Evolutionary conservation across 37 sponge, comb jelly and placozoan genomes (phyloP).

Genomic region (Trichoplax adhaerens): DNA sequence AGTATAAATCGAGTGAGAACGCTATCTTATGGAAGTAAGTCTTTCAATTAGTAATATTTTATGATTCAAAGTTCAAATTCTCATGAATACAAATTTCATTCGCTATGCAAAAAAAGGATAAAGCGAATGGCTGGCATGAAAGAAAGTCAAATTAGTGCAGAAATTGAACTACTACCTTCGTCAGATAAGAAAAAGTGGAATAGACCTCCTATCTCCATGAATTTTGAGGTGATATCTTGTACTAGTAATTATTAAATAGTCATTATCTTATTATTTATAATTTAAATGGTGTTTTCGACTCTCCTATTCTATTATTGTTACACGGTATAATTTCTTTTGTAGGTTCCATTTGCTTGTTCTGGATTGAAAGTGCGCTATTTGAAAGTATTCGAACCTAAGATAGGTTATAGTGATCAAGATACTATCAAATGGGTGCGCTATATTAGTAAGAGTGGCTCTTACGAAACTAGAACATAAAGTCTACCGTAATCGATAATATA

Average conservation of each 20-base stretch:
- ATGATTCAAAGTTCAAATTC: background rate
- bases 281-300: background rate
- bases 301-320: background rate
- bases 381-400: conserved; percentile 94
- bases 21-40: conserved; percentile 89
- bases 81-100: background rate
- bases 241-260: background rate
- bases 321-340: conserved; percentile 5
- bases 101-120: conserved; percentile 26
- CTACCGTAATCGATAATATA: too few species aligned
- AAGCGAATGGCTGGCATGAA: conserved; percentile 64
- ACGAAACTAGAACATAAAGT: conserved; percentile 64
- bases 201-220: conserved; percentile 87
- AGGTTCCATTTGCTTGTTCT: conserved; percentile 88
- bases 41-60: background rate
- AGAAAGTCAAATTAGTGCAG: conserved; percentile 74
- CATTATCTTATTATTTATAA: background rate
- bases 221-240: conserved; percentile 61
- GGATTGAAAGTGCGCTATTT: conserved; percentile 89
- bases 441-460: conserved; percentile 85
- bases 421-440: conserved; percentile 94
- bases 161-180: conserved; percentile 62
- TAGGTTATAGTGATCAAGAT: conserved; percentile 92
- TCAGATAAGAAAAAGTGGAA: conserved; percentile 31
- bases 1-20: conserved; percentile 77